Evolutionary conservation across 2,888 invertebrate genomes (phyloP), one percentile per base, ranked within the genome.

Genomic region (Cepaea hortensis): DNA sequence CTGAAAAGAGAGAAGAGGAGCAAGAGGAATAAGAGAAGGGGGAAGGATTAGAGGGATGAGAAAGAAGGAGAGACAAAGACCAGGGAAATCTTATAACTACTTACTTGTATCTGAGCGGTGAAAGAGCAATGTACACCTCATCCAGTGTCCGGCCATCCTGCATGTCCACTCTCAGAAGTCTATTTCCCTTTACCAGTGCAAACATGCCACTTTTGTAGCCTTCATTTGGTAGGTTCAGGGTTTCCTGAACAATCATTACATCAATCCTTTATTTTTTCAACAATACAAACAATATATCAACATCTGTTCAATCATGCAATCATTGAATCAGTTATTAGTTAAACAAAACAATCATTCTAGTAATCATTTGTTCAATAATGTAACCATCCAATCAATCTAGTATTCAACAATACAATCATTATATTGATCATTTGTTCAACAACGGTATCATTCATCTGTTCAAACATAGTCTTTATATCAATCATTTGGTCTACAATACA

Each of bases 91-190:
- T 35, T 1, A 35, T 35, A 35, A 35, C 35, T 35, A 81, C 80
- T 79, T n/a, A 87, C 87, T 72, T 83, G 76, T 48, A 87, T 70
- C 61, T 80, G 20, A 84, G 55, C 46, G 61, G 1, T 0, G 80
- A 1, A 11, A 46, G 55, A 13, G 73, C 87, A 5, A 87, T 15
- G 9, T 80, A 80, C 68, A 87, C 79, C 65, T 87, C 77, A 23
- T 87, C 87, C 46, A 79, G 7, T 5, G 73, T 70, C 48, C 61
- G 15, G 35, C 87, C 87, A 80, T n/a, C 80, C n/a, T 84, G 79
- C 48, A 87, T 46, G 50, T 87, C 87, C 61, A 87, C 23, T 46
- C 87, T 48, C 3, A 84, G 68, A 48, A 87, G 68, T 4, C 55
- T 20, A 48, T 87, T 83, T 15, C 79, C 87, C 18, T 68, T 82